Evolutionary conservation across 64 coral and sea anemone genomes (phyloP).

Genomic region (Porites lutea): DNA sequence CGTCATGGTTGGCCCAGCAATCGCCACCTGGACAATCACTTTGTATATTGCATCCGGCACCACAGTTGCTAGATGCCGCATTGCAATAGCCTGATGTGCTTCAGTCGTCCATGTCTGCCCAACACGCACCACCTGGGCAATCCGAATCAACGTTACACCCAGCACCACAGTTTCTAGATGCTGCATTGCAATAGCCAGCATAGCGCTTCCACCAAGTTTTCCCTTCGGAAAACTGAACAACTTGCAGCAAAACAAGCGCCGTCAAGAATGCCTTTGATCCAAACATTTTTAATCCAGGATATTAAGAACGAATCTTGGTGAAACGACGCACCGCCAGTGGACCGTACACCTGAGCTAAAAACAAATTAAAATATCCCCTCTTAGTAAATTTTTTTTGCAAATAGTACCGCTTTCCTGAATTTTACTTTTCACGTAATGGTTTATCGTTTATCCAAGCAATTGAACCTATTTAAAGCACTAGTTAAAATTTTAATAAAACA

Average conservation of each 20-base stretch:
- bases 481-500: background rate
- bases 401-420: background rate
- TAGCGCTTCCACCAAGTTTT: slow-evolving; percentile 10
- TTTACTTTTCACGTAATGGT: background rate
- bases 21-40: no score
- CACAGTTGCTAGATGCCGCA: background rate
- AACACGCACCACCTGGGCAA: slow-evolving; percentile 13
- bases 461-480: background rate
- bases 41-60: no score
- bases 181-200: slow-evolving; percentile 3
- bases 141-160: background rate
- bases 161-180: background rate
- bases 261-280: slow-evolving; percentile 1
- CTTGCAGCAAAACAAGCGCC: background rate
- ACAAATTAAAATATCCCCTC: background rate
- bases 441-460: slow-evolving; percentile 1
- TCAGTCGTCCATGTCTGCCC: background rate
- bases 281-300: background rate
- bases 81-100: slow-evolving; percentile 4
- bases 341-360: background rate
- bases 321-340: background rate
- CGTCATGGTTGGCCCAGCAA: no score
- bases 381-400: background rate
- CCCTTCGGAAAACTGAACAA: background rate
- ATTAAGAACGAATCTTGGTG: background rate